Base-by-base conservation (phyloP, 2,797 vertebrate species). In the Selene dorsalis region DNA sequence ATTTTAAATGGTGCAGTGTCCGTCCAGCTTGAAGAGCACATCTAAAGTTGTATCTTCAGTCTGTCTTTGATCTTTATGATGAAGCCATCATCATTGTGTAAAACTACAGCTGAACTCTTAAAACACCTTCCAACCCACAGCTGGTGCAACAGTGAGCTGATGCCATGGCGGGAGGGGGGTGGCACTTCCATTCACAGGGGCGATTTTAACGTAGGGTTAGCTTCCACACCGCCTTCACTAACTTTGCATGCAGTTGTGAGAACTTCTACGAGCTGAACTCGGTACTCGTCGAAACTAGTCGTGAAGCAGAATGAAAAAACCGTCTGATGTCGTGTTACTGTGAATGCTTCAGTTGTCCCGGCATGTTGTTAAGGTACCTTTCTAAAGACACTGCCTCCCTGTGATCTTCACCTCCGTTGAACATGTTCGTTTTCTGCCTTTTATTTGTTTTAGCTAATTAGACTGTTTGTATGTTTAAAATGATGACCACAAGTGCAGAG, bases 361-460 rank as follows among this genome's bases (percentile, higher is more conserved):
- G 89, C 89, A 88, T 90, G 88, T 83, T 57, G 80, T 81, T 60
- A 84, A 89, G 88, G 85, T 90, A 86, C 87, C 55, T 65, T 78
- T 28, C 35, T 43, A 73, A 73, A 64, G 45, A 61, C 59, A 24
- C 77, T 32, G 57, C 65, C 82, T 76, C 70, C 76, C 16, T 69
- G 57, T 17, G 24, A 58, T 62, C 84, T 83, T 84, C 77, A 79
- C 85, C 84, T 88, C 84, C 75, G 87, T 79, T 43, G 68, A 84
- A 79, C 80, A 47, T 14, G 16, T 26, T 35, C 11, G 82, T 75
- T 48, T 18, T 45, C 28, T 58, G 3, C 14, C 41, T 17, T 5
- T 16, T 43, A 16, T 43, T 18, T 18, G 6, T 43, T 43, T 43
- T 43, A 16, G 14, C 4, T 72, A 12, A 32, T 56, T 28, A 38